Evolutionary conservation across 1,140 invertebrate species (phyloP).

Genomic region (Epicauta chinensis): DNA sequence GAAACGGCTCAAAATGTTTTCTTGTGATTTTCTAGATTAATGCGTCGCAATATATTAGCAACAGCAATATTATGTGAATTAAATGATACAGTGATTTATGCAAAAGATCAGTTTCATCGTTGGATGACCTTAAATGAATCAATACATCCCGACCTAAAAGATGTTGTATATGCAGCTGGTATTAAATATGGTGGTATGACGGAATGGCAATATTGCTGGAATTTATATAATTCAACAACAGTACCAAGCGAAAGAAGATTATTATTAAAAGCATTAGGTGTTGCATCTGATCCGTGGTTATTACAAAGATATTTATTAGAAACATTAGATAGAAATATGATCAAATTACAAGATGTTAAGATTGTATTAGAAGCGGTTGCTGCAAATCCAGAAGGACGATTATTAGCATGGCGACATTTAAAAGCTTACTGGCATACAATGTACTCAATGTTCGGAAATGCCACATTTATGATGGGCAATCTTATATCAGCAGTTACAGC

Average conservation of each 20-base stretch:
- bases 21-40: constrained; percentile 28
- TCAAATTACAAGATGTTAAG: constrained; percentile 64
- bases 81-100: constrained; percentile 55
- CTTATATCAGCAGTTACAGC: constrained; percentile 63
- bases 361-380: constrained; percentile 62
- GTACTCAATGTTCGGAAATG: constrained; percentile 58
- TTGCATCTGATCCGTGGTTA: constrained; percentile 64
- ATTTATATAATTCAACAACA: constrained; percentile 58
- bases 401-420: constrained; percentile 72
- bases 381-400: constrained; percentile 62
- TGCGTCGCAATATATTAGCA: constrained; percentile 35
- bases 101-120: constrained; percentile 54
- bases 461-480: constrained; percentile 60
- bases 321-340: constrained; percentile 54
- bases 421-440: constrained; percentile 66
- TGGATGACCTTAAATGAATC: constrained; percentile 57
- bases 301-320: constrained; percentile 61
- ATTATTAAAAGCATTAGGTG: constrained; percentile 63
- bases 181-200: constrained; percentile 59
- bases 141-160: constrained; percentile 63
- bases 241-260: constrained; percentile 62
- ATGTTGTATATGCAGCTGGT: constrained; percentile 68
- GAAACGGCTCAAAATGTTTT: neutral
- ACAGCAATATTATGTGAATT: constrained; percentile 58
- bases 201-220: constrained; percentile 73